Evolutionary conservation across 2,888 invertebrate genomes (phyloP), one percentile per base, ranked within the genome.

Genomic region (Gymnosoma rotundatum): DNA sequence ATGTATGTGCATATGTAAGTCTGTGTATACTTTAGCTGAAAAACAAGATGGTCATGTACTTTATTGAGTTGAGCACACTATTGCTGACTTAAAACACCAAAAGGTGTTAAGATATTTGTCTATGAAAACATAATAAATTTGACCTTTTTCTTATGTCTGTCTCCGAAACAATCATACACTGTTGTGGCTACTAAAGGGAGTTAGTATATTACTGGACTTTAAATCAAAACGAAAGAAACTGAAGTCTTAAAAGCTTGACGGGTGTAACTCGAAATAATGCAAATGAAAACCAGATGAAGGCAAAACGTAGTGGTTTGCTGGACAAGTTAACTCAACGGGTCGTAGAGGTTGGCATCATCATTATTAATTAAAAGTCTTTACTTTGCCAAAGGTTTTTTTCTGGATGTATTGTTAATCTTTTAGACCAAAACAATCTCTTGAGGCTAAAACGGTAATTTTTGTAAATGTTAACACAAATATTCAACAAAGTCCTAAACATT

Each of bases 101-200:
- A 84, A 84, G 85, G 87, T 87, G 87, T 87, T 87, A 86, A 88
- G 85, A 86, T 86, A 85, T 86, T 86, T 86, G 86, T 86, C 85
- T 86, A 80, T 78, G 78, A 78, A 78, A 74, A 76, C 83, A 67
- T 74, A 86, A 83, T 83, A 82, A 86, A 80, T 76, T 82, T 86
- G 86, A 86, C 83, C 86, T 86, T 80, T 86, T 42, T 72, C 20
- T 52, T 52, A 18, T 63, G 69, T 45, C 69, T 70, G 20, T 54
- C 38, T 60, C 52, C 20, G 36, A 38, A 58, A 20, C 8, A 48
- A 36, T 38, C 56, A 73, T 18, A 50, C 18, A 32, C 66, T 48
- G n/a, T 16, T 48, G 14, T 52, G 70, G 50, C 9, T 54, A 69
- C 67, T 56, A 70, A 70, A 66, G 70, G 73, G 66, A 85, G 42